A percentile compares a stretch with the other conserved stretches of the same genome.
phyloP scores from a whole-genome alignment of 2,888 invertebrate species.

The Parnassius apollo region DNA sequence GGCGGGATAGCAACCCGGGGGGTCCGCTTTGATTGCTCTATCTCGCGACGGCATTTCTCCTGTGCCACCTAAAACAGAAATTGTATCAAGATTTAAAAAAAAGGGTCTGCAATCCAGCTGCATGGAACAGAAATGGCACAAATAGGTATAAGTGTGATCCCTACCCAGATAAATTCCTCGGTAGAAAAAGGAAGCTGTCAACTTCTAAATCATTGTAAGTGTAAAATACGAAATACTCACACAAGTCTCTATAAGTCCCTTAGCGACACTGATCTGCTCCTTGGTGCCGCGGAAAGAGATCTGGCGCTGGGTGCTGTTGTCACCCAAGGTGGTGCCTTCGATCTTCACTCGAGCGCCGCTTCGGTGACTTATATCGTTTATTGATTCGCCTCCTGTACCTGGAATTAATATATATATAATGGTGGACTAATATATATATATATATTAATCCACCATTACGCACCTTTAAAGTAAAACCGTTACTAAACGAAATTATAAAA shows the following conservation, averaged over 20 bases:
- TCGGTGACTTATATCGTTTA: conserved; percentile 85
- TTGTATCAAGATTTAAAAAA: too few species aligned
- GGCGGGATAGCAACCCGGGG: conserved; percentile 50
- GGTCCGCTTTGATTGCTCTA: conserved; percentile 60
- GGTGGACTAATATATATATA: too few species aligned
- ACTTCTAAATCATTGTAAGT: too few species aligned
- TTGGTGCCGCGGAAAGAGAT: conserved; percentile 83
- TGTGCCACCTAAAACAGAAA: conserved; percentile 53
- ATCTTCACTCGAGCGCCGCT: conserved; percentile 88
- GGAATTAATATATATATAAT: conserved; percentile 1
- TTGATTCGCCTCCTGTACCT: conserved; percentile 86
- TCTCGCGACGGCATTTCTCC: conserved; percentile 71
- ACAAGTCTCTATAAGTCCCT: conserved; percentile 85
- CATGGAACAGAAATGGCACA: too few species aligned
- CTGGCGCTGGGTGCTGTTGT: conserved; percentile 46
- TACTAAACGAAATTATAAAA: too few species aligned
- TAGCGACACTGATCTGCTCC: conserved; percentile 88
- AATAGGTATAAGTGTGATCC: too few species aligned
- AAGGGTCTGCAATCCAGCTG: too few species aligned
- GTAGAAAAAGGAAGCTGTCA: too few species aligned
- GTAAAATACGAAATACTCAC: conserved; percentile 58
- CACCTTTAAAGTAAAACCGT: too few species aligned
- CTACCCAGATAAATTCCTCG: too few species aligned
- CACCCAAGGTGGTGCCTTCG: conserved; percentile 54
- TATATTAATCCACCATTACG: too few species aligned